Evolutionary conservation across 1,140 invertebrate species (phyloP).

Genomic region (Archegozetes longisetosus): DNA sequence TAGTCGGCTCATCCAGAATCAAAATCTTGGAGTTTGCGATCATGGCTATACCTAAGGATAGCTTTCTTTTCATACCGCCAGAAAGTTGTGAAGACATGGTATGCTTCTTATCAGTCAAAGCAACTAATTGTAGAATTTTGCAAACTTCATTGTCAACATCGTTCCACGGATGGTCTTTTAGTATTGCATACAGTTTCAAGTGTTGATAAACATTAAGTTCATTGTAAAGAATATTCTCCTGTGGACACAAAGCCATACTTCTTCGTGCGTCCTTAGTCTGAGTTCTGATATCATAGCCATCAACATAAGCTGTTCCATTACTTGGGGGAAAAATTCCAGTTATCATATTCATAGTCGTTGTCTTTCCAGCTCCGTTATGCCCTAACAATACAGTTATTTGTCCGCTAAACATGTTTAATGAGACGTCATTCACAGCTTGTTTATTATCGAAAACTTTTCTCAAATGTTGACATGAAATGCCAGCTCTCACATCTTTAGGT

Average conservation of each 20-base stretch:
- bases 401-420: slow-evolving; percentile 54
- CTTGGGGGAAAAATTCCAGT: slow-evolving; percentile 51
- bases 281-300: slow-evolving; percentile 44
- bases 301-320: slow-evolving; percentile 45
- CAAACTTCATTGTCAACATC: slow-evolving; percentile 32
- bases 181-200: slow-evolving; percentile 18
- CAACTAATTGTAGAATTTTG: slow-evolving; percentile 30
- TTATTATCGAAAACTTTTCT: slow-evolving; percentile 31
- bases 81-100: slow-evolving; percentile 55
- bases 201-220: slow-evolving; percentile 29
- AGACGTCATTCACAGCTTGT: slow-evolving; percentile 47
- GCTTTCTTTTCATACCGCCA: slow-evolving; percentile 68
- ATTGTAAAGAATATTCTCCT: slow-evolving; percentile 37
- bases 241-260: slow-evolving; percentile 72
- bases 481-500: slow-evolving; percentile 28
- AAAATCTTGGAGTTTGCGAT: slow-evolving; percentile 37
- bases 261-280: slow-evolving; percentile 40
- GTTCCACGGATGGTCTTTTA: slow-evolving; percentile 46
- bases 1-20: slow-evolving; percentile 22
- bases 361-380: slow-evolving; percentile 70
- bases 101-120: slow-evolving; percentile 40
- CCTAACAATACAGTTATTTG: slow-evolving; percentile 73
- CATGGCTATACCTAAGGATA: slow-evolving; percentile 72
- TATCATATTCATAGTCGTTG: slow-evolving; percentile 62
- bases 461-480: slow-evolving; percentile 28